These are phyloP conservation scores for Chrysina gloriosa DNA, from an alignment of 2,888 invertebrate species.

Conservation along the genomic window DNA sequence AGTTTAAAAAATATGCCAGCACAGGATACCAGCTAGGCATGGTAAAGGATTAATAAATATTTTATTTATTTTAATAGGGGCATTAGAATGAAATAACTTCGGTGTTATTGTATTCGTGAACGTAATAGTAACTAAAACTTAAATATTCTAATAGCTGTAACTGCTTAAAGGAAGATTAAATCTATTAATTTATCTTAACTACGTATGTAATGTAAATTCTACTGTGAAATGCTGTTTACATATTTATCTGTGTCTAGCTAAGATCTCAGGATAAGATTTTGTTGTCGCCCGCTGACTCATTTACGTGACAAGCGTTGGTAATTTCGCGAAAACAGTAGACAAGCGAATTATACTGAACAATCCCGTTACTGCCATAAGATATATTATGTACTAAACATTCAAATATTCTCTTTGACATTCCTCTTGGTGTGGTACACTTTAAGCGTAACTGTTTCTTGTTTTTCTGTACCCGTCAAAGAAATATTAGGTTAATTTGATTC, in stretches of 20 bases:
- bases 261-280: slow-evolving; percentile 23
- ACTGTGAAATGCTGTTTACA: slow-evolving; percentile 6
- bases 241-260: slow-evolving; percentile 26
- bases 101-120: too few species aligned
- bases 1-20: too few species aligned
- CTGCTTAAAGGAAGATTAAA: too few species aligned
- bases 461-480: slow-evolving; percentile 24
- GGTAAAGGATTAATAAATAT: too few species aligned
- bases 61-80: too few species aligned
- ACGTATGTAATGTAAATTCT: not conserved
- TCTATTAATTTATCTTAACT: slow-evolving; percentile 1
- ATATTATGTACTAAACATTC: slow-evolving; percentile 31
- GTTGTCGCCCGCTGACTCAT: slow-evolving; percentile 28
- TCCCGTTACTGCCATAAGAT: slow-evolving; percentile 33
- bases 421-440: slow-evolving; percentile 12
- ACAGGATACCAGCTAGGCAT: too few species aligned
- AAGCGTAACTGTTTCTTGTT: slow-evolving; percentile 26
- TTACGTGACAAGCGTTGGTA: slow-evolving; percentile 20
- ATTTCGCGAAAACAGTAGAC: slow-evolving; percentile 26
- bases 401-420: slow-evolving; percentile 29
- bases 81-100: too few species aligned
- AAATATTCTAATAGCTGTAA: too few species aligned
- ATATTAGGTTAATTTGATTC: slow-evolving; percentile 33
- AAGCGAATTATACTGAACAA: slow-evolving; percentile 22
- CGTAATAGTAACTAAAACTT: too few species aligned